A percentile compares a stretch with the other conserved stretches of the same genome.
Conservation (phyloP, 2,888 invertebrate species). For the Drosophila peninsularis region DNA sequence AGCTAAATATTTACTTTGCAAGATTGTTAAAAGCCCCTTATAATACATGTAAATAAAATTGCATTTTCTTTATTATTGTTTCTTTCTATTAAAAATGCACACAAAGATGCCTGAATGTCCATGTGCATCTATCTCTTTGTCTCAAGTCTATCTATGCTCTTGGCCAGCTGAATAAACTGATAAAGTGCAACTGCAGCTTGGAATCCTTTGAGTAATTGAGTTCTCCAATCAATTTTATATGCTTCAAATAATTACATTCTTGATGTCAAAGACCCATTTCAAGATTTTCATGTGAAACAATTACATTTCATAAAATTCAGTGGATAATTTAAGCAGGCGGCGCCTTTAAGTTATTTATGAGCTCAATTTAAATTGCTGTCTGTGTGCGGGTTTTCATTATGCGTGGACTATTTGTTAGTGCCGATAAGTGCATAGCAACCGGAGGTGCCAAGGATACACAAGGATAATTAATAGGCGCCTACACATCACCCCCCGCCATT, state of each 20-base stretch:
- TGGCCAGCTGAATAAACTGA: too few relatives aligned
- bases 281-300: not conserved
- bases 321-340: not conserved
- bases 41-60: too few relatives aligned
- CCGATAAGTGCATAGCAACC: constrained; percentile 33
- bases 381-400: constrained; percentile 36
- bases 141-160: too few relatives aligned
- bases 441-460: constrained; percentile 7
- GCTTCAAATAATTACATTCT: too few relatives aligned
- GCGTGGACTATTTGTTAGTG: constrained; percentile 53
- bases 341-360: constrained; percentile 28
- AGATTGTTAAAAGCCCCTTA: too few relatives aligned
- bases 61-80: too few relatives aligned
- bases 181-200: not conserved
- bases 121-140: too few relatives aligned
- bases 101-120: not conserved
- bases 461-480: constrained; percentile 59
- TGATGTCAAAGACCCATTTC: not conserved
- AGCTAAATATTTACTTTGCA: not conserved
- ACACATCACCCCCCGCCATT: constrained; percentile 36
- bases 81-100: too few relatives aligned
- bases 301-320: not conserved
- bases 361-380: constrained; percentile 13
- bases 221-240: not conserved
- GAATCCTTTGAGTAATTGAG: not conserved